Evolutionary conservation across 53 echinoderm and acorn worm genomes (phyloP), one percentile per base, ranked within the genome.

Genomic region (Holothuria scabra): DNA sequence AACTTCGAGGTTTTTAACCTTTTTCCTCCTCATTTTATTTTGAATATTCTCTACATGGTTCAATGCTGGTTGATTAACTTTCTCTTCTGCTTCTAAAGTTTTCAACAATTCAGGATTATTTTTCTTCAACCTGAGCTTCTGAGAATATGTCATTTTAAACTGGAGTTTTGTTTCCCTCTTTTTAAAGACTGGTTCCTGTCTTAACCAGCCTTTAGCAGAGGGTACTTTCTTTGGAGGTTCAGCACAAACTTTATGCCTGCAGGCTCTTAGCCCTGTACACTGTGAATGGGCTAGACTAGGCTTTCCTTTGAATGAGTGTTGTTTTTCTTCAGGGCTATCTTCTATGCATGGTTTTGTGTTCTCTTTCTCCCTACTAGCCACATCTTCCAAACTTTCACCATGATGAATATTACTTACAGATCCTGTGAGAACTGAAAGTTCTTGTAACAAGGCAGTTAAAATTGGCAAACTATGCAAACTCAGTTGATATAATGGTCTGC

Each of bases 121-220:
- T 74, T 84, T 88, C 64, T 88, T 92, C 76, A 97, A 83, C 81
- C 97, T 88, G 3, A 97, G 90, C 60, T 90, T 91, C 84, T 94
- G 97, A 14, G 97, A 86, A 84, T 97, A 83, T 28, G 96, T 96
- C 93, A 93, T 92, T n/a, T 87, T 93, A 72, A 85, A 94, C 16
- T 82, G 89, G 14, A 97, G 89, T 83, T 90, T 97, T 30, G 89
- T 76, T 46, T 76, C 67, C 41, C 66, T 87, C 31, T 37, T 72
- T 33, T 64, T 46, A 25, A 81, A 68, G 34, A 66, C 80, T 20
- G 93, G 91, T 81, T 95, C 85, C 81, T 94, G 91, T 35, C 95
- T 86, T 65, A 95, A 56, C 93, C 93, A 95, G 18, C 93, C 89
- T 52, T 89, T 93, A 22, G 87, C 79, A 14, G 91, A 41, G 21